Base-by-base conservation (phyloP, 2,113 vertebrate genomes). In the Gymnobelideus leadbeateri region DNA sequence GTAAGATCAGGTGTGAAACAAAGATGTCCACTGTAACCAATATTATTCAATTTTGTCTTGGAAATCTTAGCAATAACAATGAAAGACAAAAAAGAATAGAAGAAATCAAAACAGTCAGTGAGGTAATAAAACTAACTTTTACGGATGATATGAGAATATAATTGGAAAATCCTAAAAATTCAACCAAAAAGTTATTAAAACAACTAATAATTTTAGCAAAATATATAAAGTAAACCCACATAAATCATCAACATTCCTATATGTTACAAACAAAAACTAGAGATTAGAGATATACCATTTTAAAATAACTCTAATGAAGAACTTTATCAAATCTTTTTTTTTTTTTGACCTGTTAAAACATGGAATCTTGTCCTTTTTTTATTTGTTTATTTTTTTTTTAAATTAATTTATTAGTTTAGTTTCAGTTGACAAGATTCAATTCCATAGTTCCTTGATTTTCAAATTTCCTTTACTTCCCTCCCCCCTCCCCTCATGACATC, bases 211-310 rank as follows among this genome's bases (percentile, higher is more conserved):
- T 0, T 77, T 92, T 92, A 90, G 0, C 21, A 90, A 52, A 21
- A 2, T 77, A 52, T 77, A 11, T n/a, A 95, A 47, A 19, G 91
- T 84, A 94, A 90, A n/a, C 84, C 14, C 52, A 0, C n/a, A 52
- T 55, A 90, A 57, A 77, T 61, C 50, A 23, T 57, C 9, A 92
- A 12, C 46, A 95, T 90, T 94, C 77, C 25, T 94, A 50, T 4
- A 94, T 2, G n/a, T n/a, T n/a, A 25, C 46, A 92, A 84, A 51
- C 54, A 95, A 47, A 5, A 94, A 96, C 52, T n/a, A n/a, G n/a
- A n/a, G n/a, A n/a, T n/a, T 4, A 89, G 43, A 90, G 9, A 6
- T n/a, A 89, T 91, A 92, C 12, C 19, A 92, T 49, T 89, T 31
- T 47, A 4, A 90, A 50, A 31, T 47, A 92, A 0, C 16, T 90